phyloP scores from a whole-genome alignment of 2,797 vertebrate genomes.

The Oryzias sinensis region DNA sequence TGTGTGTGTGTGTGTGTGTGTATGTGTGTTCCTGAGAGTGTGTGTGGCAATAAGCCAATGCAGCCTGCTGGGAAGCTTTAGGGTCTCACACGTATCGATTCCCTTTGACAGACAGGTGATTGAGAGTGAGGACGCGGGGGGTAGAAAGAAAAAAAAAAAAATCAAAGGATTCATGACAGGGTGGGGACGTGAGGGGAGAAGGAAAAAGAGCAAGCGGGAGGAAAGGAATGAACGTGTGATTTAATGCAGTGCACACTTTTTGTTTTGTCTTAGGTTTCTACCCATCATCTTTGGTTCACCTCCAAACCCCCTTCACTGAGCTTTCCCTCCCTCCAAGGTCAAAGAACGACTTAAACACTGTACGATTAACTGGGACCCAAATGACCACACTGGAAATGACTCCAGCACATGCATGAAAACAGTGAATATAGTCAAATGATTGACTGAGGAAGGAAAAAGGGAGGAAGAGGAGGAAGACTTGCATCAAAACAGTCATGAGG shows the following conservation, averaged over 20 bases:
- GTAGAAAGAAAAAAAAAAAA: not conserved
- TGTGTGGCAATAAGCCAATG: slow-evolving; percentile 26
- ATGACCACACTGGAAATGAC: slow-evolving; percentile 30
- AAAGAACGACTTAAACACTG: slow-evolving; percentile 13
- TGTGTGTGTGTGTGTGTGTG: slow-evolving; percentile 12
- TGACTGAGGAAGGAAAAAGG: slow-evolving; percentile 8
- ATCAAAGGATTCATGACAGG: not conserved
- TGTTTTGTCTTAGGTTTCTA: slow-evolving; percentile 48
- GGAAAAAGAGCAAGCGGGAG: slow-evolving; percentile 18
- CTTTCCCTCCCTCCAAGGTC: slow-evolving; percentile 59
- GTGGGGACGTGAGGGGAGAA: slow-evolving; percentile 12
- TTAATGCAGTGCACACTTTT: slow-evolving; percentile 21
- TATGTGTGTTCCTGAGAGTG: slow-evolving; percentile 5
- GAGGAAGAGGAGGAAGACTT: slow-evolving; percentile 26
- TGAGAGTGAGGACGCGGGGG: no score
- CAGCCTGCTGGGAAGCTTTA: slow-evolving; percentile 50
- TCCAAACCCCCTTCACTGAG: slow-evolving; percentile 12
- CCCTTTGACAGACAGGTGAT: slow-evolving; percentile 59
- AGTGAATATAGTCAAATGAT: slow-evolving; percentile 6
- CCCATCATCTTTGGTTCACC: slow-evolving; percentile 5
- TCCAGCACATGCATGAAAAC: slow-evolving; percentile 1
- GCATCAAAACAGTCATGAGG: slow-evolving; percentile 26
- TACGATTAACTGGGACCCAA: slow-evolving; percentile 13
- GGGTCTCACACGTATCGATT: slow-evolving; percentile 66
- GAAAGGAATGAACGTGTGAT: slow-evolving; percentile 6